Evolutionary conservation across 2,888 invertebrate genomes (phyloP).

Genomic region (Parnassius apollo): DNA sequence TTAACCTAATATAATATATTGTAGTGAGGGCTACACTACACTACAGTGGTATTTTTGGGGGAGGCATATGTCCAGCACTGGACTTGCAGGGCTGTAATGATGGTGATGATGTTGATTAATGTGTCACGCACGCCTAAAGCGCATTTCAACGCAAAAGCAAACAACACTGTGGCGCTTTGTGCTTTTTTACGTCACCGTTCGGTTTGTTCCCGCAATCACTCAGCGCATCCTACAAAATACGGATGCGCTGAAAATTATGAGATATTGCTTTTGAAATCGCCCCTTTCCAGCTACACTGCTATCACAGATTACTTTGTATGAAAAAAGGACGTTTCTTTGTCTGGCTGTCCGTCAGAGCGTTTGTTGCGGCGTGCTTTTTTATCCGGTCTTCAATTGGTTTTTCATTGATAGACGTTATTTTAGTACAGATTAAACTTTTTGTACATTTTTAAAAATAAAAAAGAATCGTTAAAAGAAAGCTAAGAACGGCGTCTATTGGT

Average conservation of each 20-base stretch:
- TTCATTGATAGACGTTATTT: background rate
- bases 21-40: too few relatives aligned
- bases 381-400: background rate
- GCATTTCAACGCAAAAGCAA: conserved; percentile 8
- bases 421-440: background rate
- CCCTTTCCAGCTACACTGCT: background rate
- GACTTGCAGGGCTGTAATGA: too few relatives aligned
- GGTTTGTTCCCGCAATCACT: conserved; percentile 19
- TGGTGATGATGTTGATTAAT: conserved; percentile 3
- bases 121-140: conserved; percentile 15
- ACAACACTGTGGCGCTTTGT: conserved; percentile 5
- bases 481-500: too few relatives aligned
- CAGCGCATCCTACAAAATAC: conserved; percentile 23
- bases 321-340: conserved; percentile 11
- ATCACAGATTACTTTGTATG: conserved; percentile 22
- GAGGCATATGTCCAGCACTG: too few relatives aligned
- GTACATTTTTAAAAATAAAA: too few relatives aligned
- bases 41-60: too few relatives aligned
- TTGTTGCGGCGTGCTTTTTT: background rate
- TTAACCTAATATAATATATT: too few relatives aligned
- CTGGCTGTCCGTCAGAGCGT: conserved; percentile 8
- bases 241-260: conserved; percentile 17
- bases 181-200: conserved; percentile 20
- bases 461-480: too few relatives aligned
- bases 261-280: conserved; percentile 21